Base-by-base conservation (phyloP, 1,140 invertebrate species). In the Aphaenogaster rudis region DNA sequence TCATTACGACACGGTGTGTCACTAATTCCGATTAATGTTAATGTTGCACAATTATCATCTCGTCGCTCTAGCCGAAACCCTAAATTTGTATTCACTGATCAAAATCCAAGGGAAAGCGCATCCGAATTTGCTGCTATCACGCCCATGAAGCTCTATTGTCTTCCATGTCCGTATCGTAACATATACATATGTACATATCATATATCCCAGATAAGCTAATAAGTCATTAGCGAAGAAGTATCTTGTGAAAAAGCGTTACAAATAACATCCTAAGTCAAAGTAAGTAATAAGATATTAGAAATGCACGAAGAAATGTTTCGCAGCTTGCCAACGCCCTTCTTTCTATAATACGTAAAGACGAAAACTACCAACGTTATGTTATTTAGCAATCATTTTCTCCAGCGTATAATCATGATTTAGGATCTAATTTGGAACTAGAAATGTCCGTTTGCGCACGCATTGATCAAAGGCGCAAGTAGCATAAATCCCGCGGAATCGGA, bases 11-110 rank as follows among this genome's bases (percentile, higher is more conserved):
- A 50, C 88, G 57, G 54, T 33, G 69, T 69, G 52, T 86, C 82
- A 88, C 88, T 90, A 87, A 57, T 63, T 69, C 33, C 88, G 50
- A 89, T 87, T 82, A 81, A 86, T 82, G 80, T 82, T 82, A 82
- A 82, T 74, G 80, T 42, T 28, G 52, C 42, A 36, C 80, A 90
- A 79, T 88, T 78, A 87, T 87, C 84, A 42, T 76, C 54, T 39
- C 15, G 36, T 33, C 67, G 54, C 21, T 82, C 48, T 61, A 82
- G 67, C 67, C 48, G 11, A 67, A 67, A 80, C 61, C 77, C 77
- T 74, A 82, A 59, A 82, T 61, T 71, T 33, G 17, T 48, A 61
- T 11, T 48, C n/a, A n/a, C 28, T 52, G 67, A 82, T 82, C 17
- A 48, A 81, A 80, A 80, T 80, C 28, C 45, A 28, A 0, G n/a